Evolutionary conservation across 2,888 invertebrate species (phyloP).

Genomic region (Epirrhoe tristata): DNA sequence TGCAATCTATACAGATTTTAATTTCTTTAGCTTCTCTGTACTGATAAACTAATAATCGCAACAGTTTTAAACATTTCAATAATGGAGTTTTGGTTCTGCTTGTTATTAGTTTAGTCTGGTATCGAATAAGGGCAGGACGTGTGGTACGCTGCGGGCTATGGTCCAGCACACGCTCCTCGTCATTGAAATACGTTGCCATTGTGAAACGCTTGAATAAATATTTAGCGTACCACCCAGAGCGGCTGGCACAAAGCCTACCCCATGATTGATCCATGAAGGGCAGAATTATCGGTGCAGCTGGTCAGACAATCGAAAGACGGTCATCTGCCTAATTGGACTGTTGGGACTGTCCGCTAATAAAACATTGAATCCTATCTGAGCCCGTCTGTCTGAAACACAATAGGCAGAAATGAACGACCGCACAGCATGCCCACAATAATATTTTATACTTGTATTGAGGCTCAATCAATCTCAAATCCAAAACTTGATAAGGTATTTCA

Average conservation of each 20-base stretch:
- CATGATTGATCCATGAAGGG: conserved; percentile 80
- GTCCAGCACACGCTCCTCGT: conserved; percentile 56
- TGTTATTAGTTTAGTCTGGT: neutral
- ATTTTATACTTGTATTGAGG: neutral
- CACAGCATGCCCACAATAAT: neutral
- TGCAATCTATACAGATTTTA: too few species aligned
- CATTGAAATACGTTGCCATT: conserved; percentile 82
- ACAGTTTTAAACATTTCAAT: neutral
- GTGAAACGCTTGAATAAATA: conserved; percentile 80
- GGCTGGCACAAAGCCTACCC: conserved; percentile 64
- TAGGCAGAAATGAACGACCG: neutral
- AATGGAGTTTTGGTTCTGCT: conserved; percentile 21
- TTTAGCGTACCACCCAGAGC: conserved; percentile 80
- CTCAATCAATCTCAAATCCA: neutral
- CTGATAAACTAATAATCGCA: too few species aligned
- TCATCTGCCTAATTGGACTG: conserved; percentile 44
- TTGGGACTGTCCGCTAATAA: conserved; percentile 33
- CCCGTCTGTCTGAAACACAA: conserved; percentile 2
- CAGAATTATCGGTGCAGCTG: conserved; percentile 58
- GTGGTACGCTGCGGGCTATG: conserved; percentile 58
- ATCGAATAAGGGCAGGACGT: conserved; percentile 29
- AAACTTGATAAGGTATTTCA: neutral
- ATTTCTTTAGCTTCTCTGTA: too few species aligned
- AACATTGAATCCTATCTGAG: conserved; percentile 21
- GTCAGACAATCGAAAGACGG: conserved; percentile 37